Conservation (phyloP, 2,888 invertebrate species). For the Leucania comma region DNA sequence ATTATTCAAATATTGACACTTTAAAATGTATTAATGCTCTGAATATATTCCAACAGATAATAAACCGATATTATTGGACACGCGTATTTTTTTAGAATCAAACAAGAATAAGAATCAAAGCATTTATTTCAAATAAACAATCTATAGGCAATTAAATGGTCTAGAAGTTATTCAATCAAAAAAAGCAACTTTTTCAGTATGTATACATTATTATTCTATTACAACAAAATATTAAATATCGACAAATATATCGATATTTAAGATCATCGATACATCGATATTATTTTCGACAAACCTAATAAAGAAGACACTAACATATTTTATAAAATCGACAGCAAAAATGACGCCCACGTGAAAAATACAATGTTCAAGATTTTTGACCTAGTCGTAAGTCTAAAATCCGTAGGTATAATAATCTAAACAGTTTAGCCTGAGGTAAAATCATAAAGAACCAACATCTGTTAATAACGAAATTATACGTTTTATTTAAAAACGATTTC, state of each 20-base stretch:
- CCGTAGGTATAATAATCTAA: conserved; percentile 46
- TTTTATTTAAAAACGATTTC: conserved; percentile 55
- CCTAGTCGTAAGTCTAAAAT: conserved; percentile 15
- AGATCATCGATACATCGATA: background rate
- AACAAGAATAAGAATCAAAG: too few relatives aligned
- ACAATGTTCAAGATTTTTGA: conserved; percentile 30
- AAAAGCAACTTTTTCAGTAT: too few relatives aligned
- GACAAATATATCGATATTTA: background rate
- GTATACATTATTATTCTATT: too few relatives aligned
- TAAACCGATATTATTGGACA: too few relatives aligned
- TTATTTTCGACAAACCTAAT: background rate
- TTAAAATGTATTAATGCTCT: too few relatives aligned
- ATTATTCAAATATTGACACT: too few relatives aligned
- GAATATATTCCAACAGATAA: too few relatives aligned
- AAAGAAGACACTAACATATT: conserved; percentile 36
- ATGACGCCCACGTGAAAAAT: conserved; percentile 46
- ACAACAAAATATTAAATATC: too few relatives aligned
- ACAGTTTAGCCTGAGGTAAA: conserved; percentile 53
- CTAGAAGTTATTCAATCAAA: too few relatives aligned
- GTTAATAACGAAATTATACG: conserved; percentile 54
- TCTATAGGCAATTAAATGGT: too few relatives aligned
- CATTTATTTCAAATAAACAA: too few relatives aligned
- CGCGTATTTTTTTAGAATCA: too few relatives aligned
- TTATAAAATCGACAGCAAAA: conserved; percentile 33
- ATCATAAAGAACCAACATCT: conserved; percentile 53